Evolutionary conservation across 2,113 vertebrate species (phyloP).

Genomic region (Odontesthes bonariensis): DNA sequence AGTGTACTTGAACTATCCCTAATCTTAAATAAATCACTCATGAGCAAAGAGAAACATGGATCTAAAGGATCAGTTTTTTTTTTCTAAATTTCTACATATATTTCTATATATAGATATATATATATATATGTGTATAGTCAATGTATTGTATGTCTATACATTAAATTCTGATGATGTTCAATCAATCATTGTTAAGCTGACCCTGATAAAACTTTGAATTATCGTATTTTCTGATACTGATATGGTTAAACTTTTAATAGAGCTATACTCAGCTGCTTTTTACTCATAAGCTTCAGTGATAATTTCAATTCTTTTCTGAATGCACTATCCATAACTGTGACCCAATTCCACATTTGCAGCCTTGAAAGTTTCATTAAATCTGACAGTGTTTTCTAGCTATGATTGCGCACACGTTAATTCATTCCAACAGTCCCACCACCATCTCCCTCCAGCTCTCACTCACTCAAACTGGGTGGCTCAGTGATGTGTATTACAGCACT

Average conservation of each 20-base stretch:
- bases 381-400: conserved; percentile 31
- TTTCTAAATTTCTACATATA: background rate
- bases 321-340: background rate
- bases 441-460: conserved; percentile 20
- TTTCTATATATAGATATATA: no score
- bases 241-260: background rate
- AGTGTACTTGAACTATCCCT: conserved; percentile 30
- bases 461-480: conserved; percentile 41
- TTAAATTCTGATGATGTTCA: background rate
- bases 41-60: background rate
- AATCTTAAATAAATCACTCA: conserved; percentile 21
- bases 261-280: background rate
- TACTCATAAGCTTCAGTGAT: background rate
- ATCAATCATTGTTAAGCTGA: background rate
- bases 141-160: no score
- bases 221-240: background rate
- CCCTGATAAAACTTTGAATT: background rate
- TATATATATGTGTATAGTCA: no score
- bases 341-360: conserved; percentile 8
- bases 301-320: background rate
- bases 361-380: conserved; percentile 37
- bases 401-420: conserved; percentile 34
- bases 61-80: background rate
- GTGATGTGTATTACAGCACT: conserved; percentile 38
- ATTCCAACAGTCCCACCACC: conserved; percentile 15